Evolutionary conservation across 2,888 invertebrate species (phyloP), one percentile per base, ranked within the genome.

Genomic region (Orgyia antiqua): DNA sequence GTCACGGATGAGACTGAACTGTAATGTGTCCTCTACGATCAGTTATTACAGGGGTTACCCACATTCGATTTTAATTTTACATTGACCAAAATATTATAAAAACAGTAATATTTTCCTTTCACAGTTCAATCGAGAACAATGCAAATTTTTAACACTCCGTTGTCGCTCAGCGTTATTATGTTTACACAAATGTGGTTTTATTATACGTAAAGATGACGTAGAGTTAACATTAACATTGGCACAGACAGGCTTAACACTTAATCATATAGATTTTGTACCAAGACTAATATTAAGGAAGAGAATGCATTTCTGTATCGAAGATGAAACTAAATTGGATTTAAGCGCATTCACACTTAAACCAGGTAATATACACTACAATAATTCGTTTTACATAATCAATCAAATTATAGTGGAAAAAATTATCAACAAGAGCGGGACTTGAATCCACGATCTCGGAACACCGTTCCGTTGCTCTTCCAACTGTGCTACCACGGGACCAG

Each of bases 101-200:
- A 4, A 7, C 10, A 13, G 6, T 3, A 28, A 8, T 4, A 11
- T 4, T 9, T 11, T 10, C 9, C 19, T 6, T 24, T 40, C 59
- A 59, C 59, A 83, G 83, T 74, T 78, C 45, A 51, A 54, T 2
- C 33, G 50, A 20, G 35, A 61, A 4, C 61, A 68, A 39, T 84
- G 84, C 55, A 77, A 63, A 24, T 82, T 83, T 44, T 45, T 83
- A 0, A 73, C 78, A 1, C 45, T 72, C 1, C 51, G 72, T 2
- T 44, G 58, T 17, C 55, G 63, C 0, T 20, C 42, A 0, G 76
- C 78, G 0, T 44, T 84, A 0, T 23, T 64, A 0, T 46, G 47
- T 0, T 46, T 84, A 4, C 84, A 83, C 51, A 67, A 68, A 8
- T 39, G 59, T 0, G 68, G 69, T 0, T 75, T 82, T 37, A 28